Evolutionary conservation across 2,113 vertebrate species (phyloP).

Genomic region (Onychorhynchus coronatus): DNA sequence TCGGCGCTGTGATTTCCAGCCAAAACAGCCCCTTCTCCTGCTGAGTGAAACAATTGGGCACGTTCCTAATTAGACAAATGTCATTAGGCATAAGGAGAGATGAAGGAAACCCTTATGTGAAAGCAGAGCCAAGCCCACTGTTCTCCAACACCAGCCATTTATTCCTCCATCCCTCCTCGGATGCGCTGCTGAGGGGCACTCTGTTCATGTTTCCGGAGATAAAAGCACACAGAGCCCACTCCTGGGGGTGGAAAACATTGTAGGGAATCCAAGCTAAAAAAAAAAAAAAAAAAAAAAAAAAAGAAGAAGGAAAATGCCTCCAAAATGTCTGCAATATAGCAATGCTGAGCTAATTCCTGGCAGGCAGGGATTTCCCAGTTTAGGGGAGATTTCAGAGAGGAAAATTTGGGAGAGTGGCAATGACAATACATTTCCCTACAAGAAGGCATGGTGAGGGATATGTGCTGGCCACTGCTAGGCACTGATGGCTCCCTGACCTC

Average conservation of each 20-base stretch:
- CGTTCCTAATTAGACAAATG: constrained; percentile 10
- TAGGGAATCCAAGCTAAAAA: not conserved
- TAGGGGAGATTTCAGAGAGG: not conserved
- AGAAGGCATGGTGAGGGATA: not conserved
- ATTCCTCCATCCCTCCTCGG: not conserved
- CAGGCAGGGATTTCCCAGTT: not conserved
- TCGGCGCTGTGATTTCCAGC: not conserved
- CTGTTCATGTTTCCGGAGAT: not conserved
- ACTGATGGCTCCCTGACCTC: not conserved
- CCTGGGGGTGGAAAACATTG: not conserved
- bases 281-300: fast-evolving
- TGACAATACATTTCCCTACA: fast-evolving
- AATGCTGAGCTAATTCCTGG: not conserved
- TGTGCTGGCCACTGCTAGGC: not conserved
- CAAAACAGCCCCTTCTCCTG: not conserved
- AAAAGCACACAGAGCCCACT: not conserved
- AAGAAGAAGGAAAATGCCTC: not conserved
- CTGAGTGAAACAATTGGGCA: constrained; percentile 16
- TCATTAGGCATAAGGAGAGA: not conserved
- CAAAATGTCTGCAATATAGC: not conserved
- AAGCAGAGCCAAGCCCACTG: not conserved
- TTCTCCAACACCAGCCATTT: not conserved
- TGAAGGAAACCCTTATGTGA: not conserved
- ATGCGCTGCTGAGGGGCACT: not conserved
- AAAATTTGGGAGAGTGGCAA: not conserved